These are phyloP conservation scores for Glaucomys volans DNA, from an alignment of 2,113 vertebrate genomes.

Conservation along the genomic window DNA sequence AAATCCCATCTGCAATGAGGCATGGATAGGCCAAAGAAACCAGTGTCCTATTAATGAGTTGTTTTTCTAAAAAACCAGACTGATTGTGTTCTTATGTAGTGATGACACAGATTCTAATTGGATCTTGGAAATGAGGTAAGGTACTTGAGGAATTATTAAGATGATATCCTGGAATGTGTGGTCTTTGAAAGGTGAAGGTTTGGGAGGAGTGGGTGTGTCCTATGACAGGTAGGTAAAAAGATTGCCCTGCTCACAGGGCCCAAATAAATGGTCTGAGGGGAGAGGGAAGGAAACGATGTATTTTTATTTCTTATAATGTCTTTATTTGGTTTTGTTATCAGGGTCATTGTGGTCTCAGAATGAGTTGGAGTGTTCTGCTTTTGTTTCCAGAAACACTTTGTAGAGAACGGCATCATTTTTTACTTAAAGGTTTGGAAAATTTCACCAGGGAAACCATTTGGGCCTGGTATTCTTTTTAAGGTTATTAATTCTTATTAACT, in stretches of 20 bases:
- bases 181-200: constrained; percentile 9
- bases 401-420: constrained; percentile 31
- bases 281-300: not conserved
- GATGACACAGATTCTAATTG: not conserved
- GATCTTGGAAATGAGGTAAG: not conserved
- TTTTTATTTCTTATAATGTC: constrained; percentile 2
- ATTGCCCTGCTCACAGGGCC: not conserved
- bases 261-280: not conserved
- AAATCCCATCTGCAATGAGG: not conserved
- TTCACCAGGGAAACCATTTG: not conserved
- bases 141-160: not conserved
- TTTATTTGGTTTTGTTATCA: constrained; percentile 19
- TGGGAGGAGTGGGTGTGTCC: not conserved
- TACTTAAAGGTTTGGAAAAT: not conserved
- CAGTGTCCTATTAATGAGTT: not conserved
- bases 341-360: not conserved
- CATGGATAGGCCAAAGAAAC: not conserved
- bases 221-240: not conserved
- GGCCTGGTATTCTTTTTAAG: not conserved
- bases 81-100: constrained; percentile 6
- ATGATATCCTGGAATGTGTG: not conserved
- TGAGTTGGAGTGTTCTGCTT: constrained; percentile 10
- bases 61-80: constrained; percentile 3
- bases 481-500: constrained; percentile 43
- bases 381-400: constrained; percentile 29